Base-by-base conservation (phyloP, 2,113 vertebrate genomes). In the Nyctereutes procyonoides region DNA sequence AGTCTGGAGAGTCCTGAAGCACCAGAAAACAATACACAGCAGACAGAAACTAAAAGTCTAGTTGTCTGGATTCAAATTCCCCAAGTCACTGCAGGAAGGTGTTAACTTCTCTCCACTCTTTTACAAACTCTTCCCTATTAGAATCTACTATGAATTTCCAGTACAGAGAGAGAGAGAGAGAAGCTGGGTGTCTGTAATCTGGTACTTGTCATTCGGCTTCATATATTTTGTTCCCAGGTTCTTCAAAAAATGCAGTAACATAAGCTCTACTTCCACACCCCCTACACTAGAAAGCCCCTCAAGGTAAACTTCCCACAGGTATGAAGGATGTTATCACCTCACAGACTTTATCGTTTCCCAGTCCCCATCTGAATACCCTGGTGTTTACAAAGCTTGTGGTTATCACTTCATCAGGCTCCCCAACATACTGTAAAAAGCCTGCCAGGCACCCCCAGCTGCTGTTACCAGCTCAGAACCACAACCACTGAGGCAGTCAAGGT, bases 231-330 rank as follows among this genome's bases (percentile, higher is more conserved):
- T 60, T 88, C 35, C 93, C 91, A 88, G 48, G 7, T 86, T 88
- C 86, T 91, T 90, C 79, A 86, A 73, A 80, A 96, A 93, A 90
- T 53, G 20, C 19, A 90, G 28, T 53, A 88, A 77, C 16, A 4
- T n/a, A 76, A 93, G 32, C 28, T 55, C 51, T 19, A 58, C 56
- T 19, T 19, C 30, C 15, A 17, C 56, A 58, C 56, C 38, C 86
- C 82, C 73, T 62, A 43, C 38, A 38, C 71, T 38, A 85, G 62
- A 85, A 97, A 80, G 48, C 17, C 90, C 28, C 58, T 74, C 77
- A 87, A 81, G 20, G 82, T 81, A 77, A 90, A 92, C 38, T n/a
- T 93, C 67, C n/a, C n/a, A 60, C 20, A 77, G 43, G 13, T 53
- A 10, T 58, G 26, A 89, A 86, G 82, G 62, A 92, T 53, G 67